Evolutionary conservation across 2,797 vertebrate genomes (phyloP).

Genomic region (Melanotaenia parkinsoni): DNA sequence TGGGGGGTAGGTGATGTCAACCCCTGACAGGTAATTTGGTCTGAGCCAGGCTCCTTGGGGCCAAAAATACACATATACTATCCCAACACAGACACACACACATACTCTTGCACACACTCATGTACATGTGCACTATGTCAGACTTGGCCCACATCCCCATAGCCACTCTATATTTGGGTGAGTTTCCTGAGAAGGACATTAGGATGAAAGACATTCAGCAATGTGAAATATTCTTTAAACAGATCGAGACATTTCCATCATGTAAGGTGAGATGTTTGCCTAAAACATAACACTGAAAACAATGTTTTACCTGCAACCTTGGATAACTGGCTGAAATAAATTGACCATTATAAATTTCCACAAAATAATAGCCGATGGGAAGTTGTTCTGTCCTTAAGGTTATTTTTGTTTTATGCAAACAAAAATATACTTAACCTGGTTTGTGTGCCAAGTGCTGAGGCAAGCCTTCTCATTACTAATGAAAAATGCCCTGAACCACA

Average conservation of each 20-base stretch:
- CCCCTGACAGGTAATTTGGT: slow-evolving; percentile 84
- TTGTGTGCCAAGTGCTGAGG: too few relatives aligned
- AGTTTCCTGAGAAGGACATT: slow-evolving; percentile 54
- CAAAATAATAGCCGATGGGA: too few relatives aligned
- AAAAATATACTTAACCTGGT: too few relatives aligned
- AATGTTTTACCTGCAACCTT: not conserved
- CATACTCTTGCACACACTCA: slow-evolving; percentile 8
- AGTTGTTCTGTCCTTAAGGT: too few relatives aligned
- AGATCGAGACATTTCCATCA: not conserved
- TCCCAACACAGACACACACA: slow-evolving; percentile 28
- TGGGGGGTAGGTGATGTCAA: slow-evolving; percentile 84
- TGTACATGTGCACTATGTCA: slow-evolving; percentile 29
- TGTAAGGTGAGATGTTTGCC: not conserved
- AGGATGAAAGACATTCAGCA: slow-evolving; percentile 31
- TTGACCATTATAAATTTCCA: too few relatives aligned
- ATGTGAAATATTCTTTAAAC: slow-evolving; percentile 23
- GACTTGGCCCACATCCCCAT: slow-evolving; percentile 42
- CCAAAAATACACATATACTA: slow-evolving; percentile 59
- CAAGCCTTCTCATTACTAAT: too few relatives aligned
- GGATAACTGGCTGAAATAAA: too few relatives aligned
- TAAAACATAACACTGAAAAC: not conserved
- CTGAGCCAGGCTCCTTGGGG: slow-evolving; percentile 70
- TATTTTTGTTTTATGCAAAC: too few relatives aligned
- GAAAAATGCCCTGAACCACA: too few relatives aligned
- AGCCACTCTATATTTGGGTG: slow-evolving; percentile 51